These are phyloP conservation scores for Zootermopsis nevadensis DNA, from an alignment of 2,888 invertebrate species.

Conservation along the genomic window DNA sequence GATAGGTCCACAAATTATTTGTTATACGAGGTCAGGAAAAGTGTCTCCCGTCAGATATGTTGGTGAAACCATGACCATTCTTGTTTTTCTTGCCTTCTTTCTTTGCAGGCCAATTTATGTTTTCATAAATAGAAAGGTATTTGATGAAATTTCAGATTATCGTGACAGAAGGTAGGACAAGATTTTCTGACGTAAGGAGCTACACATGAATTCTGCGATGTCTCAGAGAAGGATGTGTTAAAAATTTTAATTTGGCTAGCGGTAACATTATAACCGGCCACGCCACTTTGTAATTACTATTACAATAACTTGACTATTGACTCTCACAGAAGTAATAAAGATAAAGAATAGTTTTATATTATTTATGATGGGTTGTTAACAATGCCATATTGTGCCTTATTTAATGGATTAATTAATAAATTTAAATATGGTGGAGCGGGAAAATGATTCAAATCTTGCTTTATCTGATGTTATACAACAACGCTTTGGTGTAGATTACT, in stretches of 20 bases:
- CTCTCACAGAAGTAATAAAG: background rate
- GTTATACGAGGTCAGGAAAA: no score
- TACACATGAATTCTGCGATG: no score
- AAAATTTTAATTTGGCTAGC: background rate
- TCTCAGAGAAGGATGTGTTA: no score
- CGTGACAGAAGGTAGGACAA: no score
- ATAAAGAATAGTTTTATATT: background rate
- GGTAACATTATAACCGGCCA: background rate
- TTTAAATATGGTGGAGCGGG: background rate
- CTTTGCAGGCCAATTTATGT: no score
- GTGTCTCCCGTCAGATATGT: no score
- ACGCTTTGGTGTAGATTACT: background rate
- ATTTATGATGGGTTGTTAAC: background rate
- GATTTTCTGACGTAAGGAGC: no score
- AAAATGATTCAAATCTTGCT: conserved; percentile 7
- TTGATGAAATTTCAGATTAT: no score
- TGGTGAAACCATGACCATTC: no score
- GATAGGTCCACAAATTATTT: no score
- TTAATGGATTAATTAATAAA: background rate
- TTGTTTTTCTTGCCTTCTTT: no score
- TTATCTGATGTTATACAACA: background rate
- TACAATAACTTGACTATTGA: background rate
- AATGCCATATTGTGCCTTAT: background rate
- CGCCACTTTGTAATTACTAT: background rate
- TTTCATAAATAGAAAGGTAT: no score